phyloP scores from a whole-genome alignment of 2,888 invertebrate genomes.

The Plusia festucae region DNA sequence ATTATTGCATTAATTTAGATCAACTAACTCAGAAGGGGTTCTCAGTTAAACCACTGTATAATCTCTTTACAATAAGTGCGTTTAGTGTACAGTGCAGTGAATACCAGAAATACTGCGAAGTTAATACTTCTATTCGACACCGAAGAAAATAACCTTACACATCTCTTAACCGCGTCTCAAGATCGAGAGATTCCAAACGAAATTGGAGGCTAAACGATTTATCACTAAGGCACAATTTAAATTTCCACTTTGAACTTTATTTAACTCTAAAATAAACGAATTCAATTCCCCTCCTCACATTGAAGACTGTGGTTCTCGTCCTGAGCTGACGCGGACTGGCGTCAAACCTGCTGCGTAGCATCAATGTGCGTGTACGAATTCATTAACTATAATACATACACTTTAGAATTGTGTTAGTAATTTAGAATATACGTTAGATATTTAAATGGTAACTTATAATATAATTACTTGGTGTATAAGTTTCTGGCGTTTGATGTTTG shows the following conservation, averaged over 20 bases:
- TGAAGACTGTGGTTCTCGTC: slow-evolving; percentile 29
- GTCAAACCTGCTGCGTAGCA: slow-evolving; percentile 66
- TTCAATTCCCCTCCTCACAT: slow-evolving; percentile 74
- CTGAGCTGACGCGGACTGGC: slow-evolving; percentile 35
- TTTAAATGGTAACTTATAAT: slow-evolving; percentile 54
- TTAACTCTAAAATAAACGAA: slow-evolving; percentile 82
- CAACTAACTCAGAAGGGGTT: slow-evolving; percentile 77
- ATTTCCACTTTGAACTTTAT: slow-evolving; percentile 87
- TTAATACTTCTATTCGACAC: slow-evolving; percentile 63
- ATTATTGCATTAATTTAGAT: slow-evolving; percentile 84
- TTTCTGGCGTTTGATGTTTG: slow-evolving; percentile 34
- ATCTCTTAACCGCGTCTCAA: slow-evolving; percentile 60
- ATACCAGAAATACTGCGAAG: slow-evolving; percentile 66
- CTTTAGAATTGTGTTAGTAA: slow-evolving; percentile 61
- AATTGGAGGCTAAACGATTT: slow-evolving; percentile 80
- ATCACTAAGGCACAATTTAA: slow-evolving; percentile 89
- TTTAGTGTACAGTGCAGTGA: slow-evolving; percentile 77
- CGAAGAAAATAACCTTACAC: slow-evolving; percentile 59
- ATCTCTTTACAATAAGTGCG: slow-evolving; percentile 71
- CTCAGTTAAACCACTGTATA: slow-evolving; percentile 66
- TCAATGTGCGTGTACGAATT: slow-evolving; percentile 61
- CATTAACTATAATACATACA: slow-evolving; percentile 54
- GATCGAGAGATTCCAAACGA: slow-evolving; percentile 73
- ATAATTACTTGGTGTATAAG: slow-evolving; percentile 48
- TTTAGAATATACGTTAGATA: slow-evolving; percentile 60